Evolutionary conservation across 2,888 invertebrate species (phyloP).

Genomic region (Papilio elwesi): DNA sequence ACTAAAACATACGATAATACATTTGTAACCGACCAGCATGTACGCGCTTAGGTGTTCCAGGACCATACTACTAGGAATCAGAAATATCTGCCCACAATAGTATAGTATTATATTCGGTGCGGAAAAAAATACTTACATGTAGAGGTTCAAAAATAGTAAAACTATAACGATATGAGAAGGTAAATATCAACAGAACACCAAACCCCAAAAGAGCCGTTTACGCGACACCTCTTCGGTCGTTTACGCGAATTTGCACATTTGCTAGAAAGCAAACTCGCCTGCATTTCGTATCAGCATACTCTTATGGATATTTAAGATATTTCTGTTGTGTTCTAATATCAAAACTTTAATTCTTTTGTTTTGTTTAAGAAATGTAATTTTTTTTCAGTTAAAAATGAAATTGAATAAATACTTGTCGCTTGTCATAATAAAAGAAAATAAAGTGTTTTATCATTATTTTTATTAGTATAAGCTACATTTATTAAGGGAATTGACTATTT

Average conservation of each 20-base stretch:
- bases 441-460: neutral
- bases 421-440: neutral
- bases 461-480: no score
- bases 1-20: no score
- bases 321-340: neutral
- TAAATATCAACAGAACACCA: constrained; percentile 26
- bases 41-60: neutral
- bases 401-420: neutral
- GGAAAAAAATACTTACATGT: neutral
- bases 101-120: neutral
- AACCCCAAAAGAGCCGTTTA: constrained; percentile 23
- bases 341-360: constrained; percentile 8
- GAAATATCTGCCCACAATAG: neutral
- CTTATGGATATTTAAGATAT: constrained; percentile 17
- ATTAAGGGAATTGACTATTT: neutral
- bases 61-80: neutral
- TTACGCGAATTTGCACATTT: constrained; percentile 35
- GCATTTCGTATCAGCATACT: constrained; percentile 31
- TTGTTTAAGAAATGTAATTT: neutral
- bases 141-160: constrained; percentile 24
- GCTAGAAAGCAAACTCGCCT: constrained; percentile 20
- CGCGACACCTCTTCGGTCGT: constrained; percentile 31
- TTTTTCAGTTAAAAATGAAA: neutral
- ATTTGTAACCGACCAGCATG: no score
- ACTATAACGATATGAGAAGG: constrained; percentile 18